Conservation (phyloP, 2,888 invertebrate species). For the Druceiella hillmani region DNA sequence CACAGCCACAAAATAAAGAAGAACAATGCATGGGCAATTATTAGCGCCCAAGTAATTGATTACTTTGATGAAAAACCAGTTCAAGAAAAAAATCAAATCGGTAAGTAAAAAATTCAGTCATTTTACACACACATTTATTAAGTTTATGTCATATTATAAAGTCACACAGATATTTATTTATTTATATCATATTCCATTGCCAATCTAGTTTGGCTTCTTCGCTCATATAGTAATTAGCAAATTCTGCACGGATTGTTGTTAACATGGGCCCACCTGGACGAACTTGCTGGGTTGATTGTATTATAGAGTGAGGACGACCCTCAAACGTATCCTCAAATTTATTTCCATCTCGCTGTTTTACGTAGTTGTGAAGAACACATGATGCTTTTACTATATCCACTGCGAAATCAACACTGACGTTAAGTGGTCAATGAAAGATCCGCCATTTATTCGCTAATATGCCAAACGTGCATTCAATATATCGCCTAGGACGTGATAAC, state of each 20-base stretch:
- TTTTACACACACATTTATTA: slow-evolving; percentile 7
- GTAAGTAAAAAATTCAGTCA: slow-evolving; percentile 16
- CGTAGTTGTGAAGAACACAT: too few species aligned
- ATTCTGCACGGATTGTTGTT: slow-evolving; percentile 24
- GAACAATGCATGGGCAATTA: slow-evolving; percentile 24
- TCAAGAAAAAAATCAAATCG: slow-evolving; percentile 20
- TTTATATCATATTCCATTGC: slow-evolving; percentile 25
- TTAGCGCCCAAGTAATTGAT: slow-evolving; percentile 23
- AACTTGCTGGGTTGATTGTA: slow-evolving; percentile 22
- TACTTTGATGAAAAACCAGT: slow-evolving; percentile 24
- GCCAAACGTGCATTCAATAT: too few species aligned
- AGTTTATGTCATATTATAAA: slow-evolving; percentile 2
- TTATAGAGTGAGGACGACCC: too few species aligned
- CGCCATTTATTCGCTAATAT: too few species aligned
- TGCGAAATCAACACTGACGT: too few species aligned
- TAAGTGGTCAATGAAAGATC: too few species aligned
- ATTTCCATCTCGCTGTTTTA: too few species aligned
- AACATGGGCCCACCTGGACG: slow-evolving; percentile 24
- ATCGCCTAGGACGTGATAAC: too few species aligned
- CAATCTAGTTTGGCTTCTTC: slow-evolving; percentile 26
- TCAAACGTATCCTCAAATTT: too few species aligned
- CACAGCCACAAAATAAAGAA: slow-evolving; percentile 25
- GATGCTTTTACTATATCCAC: too few species aligned
- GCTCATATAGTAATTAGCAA: slow-evolving; percentile 25
- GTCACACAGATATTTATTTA: slow-evolving; percentile 16